Evolutionary conservation across 2,797 vertebrate genomes (phyloP), one percentile per base, ranked within the genome.

Genomic region (Myotis vivesi): DNA sequence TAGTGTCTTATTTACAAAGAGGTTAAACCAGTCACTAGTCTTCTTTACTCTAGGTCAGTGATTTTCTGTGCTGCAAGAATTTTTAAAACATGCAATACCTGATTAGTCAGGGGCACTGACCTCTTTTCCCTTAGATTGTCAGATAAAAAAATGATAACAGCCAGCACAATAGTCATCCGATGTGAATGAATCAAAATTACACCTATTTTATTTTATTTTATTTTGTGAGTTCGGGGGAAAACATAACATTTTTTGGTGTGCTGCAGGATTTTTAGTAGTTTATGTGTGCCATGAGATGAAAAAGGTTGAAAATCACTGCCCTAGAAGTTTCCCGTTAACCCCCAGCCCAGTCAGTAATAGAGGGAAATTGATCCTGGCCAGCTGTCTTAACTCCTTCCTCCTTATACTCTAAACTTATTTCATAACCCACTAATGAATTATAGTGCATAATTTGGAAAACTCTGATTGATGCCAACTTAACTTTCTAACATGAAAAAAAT

Each of bases 401-500:
- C 25, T 87, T 16, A 30, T 55, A 73, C 33, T 93, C 22, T 51
- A 46, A 91, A 89, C 19, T 82, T 62, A 86, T 41, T 84, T 93
- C 22, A 41, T 93, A 75, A 62, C n/a, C 19, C 23, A 33, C 66
- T 93, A 44, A 57, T 51, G 73, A 64, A 49, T 76, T 33, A 30
- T 33, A 53, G 25, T 64, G 8, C 20, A 41, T 71, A 87, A 44
- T 89, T 84, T 79, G 33, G 77, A 95, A 94, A 73, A 79, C 19
- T 86, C 81, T 89, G 8, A 6, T 69, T 11, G 53, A 79, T 5
- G 22, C 46, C 16, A 87, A 30, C 19, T 41, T 93, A 44, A 77
- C 38, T 72, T 77, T 93, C 87, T 90, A 64, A 86, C 46, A 30
- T 69, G 33, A 92, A 59, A 75, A 84, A 38, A 94, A 49, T 71